A percentile compares a stretch with the other conserved stretches of the same genome.
Evolutionary conservation across 2,888 invertebrate genomes (phyloP).

Genomic region (Apotomis betuletana): DNA sequence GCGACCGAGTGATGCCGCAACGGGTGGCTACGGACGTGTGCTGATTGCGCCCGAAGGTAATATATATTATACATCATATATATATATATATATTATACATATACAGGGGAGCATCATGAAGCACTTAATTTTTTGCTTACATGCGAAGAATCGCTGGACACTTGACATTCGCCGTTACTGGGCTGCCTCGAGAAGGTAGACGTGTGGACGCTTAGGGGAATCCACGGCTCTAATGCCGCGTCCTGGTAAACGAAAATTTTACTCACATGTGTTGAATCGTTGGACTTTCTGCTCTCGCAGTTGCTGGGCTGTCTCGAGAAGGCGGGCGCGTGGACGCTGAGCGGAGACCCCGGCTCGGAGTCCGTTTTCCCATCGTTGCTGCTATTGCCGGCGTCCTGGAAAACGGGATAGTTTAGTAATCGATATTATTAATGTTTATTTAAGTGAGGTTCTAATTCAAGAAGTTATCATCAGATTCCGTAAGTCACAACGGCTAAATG

Average conservation of each 20-base stretch:
- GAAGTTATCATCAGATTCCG: too few relatives aligned
- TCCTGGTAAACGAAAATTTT: constrained; percentile 55
- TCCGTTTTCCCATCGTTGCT: constrained; percentile 75
- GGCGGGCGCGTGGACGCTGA: constrained; percentile 67
- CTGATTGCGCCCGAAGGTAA: too few relatives aligned
- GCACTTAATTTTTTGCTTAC: constrained; percentile 54
- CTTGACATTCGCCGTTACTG: constrained; percentile 72
- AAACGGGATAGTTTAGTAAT: neutral
- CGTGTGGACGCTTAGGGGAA: constrained; percentile 69
- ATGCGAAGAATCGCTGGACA: constrained; percentile 69
- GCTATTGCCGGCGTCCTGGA: constrained; percentile 73
- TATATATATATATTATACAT: too few relatives aligned
- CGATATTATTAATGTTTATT: too few relatives aligned
- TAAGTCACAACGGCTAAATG: too few relatives aligned
- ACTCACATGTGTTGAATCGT: constrained; percentile 72
- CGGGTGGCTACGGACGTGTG: too few relatives aligned
- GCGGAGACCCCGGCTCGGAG: constrained; percentile 76
- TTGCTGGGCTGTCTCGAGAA: constrained; percentile 75
- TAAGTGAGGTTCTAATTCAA: too few relatives aligned
- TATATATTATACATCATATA: too few relatives aligned
- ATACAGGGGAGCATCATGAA: too few relatives aligned
- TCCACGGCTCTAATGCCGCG: constrained; percentile 75
- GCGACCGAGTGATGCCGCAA: too few relatives aligned
- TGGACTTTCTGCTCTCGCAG: constrained; percentile 70
- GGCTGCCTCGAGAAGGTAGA: constrained; percentile 72